phyloP scores from a whole-genome alignment of 2,113 vertebrate genomes.

The Monarcha castaneiventris region DNA sequence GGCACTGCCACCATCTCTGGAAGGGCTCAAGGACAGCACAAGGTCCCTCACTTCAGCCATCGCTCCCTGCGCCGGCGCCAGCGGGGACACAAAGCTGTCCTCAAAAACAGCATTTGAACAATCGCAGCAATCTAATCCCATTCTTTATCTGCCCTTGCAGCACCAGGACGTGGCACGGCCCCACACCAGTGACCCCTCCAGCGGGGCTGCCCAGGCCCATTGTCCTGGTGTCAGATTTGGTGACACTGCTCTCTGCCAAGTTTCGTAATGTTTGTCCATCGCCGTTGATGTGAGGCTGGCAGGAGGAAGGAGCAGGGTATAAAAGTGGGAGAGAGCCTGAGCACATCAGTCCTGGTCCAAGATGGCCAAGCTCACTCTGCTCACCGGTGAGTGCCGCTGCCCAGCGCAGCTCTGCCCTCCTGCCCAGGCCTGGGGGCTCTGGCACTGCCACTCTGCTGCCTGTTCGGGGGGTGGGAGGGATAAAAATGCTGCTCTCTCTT shows the following conservation, averaged over 20 bases:
- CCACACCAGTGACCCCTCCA: too few species aligned
- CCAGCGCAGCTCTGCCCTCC: not conserved
- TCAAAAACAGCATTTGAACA: too few species aligned
- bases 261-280: not conserved
- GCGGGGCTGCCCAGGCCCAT: not conserved
- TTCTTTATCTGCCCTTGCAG: too few species aligned
- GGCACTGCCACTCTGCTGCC: not conserved
- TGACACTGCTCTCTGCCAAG: fast-evolving
- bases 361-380: not conserved
- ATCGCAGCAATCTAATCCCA: too few species aligned
- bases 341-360: not conserved
- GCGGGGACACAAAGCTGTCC: too few species aligned
- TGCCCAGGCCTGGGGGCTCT: not conserved
- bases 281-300: not conserved
- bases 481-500: not conserved
- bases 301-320: not conserved
- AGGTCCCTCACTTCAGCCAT: too few species aligned
- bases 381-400: not conserved
- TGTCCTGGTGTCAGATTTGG: not conserved
- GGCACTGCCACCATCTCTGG: not conserved
- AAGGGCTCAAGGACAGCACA: too few species aligned
- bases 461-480: not conserved
- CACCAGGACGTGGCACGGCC: too few species aligned
- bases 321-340: not conserved
- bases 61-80: too few species aligned